Percentiles rank a stretch among this genome's conserved stretches.
These are phyloP conservation scores for Parnassius orleans DNA, from an alignment of 2,888 invertebrate genomes.

Conservation along the genomic window DNA sequence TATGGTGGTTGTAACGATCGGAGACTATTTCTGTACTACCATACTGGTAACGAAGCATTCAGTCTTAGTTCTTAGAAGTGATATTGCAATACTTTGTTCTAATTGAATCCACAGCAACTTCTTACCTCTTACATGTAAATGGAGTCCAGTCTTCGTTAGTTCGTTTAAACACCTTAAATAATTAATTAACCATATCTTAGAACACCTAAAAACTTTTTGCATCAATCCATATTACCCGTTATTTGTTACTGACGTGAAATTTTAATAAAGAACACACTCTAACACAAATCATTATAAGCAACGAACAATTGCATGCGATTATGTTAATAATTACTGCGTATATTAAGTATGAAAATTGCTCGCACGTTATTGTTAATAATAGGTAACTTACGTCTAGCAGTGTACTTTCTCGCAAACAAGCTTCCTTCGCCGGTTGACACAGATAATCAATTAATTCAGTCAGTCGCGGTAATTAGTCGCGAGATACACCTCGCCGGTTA, in stretches of 20 bases:
- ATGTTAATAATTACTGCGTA: background rate
- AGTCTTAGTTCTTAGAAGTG: no score
- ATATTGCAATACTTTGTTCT: no score
- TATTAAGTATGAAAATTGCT: conserved; percentile 3
- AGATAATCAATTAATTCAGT: conserved; percentile 60
- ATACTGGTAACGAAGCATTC: no score
- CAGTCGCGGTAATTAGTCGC: conserved; percentile 60
- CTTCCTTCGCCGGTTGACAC: conserved; percentile 39
- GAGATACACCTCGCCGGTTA: conserved; percentile 51
- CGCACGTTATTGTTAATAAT: background rate
- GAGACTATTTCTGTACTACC: no score
- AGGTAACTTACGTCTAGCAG: background rate
- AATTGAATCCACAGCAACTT: no score
- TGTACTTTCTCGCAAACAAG: conserved; percentile 28
- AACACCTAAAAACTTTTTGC: conserved; percentile 27
- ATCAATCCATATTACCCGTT: conserved; percentile 31
- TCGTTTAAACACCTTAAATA: conserved; percentile 8
- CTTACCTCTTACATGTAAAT: no score
- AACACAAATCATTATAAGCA: conserved; percentile 11
- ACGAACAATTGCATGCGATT: background rate
- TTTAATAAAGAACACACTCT: conserved; percentile 26
- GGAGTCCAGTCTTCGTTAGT: no score
- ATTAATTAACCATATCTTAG: conserved; percentile 19
- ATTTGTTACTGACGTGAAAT: conserved; percentile 25
- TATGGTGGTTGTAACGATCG: no score